phyloP scores from a whole-genome alignment of 2,113 vertebrate genomes.

The Crotalus tigris region DNA sequence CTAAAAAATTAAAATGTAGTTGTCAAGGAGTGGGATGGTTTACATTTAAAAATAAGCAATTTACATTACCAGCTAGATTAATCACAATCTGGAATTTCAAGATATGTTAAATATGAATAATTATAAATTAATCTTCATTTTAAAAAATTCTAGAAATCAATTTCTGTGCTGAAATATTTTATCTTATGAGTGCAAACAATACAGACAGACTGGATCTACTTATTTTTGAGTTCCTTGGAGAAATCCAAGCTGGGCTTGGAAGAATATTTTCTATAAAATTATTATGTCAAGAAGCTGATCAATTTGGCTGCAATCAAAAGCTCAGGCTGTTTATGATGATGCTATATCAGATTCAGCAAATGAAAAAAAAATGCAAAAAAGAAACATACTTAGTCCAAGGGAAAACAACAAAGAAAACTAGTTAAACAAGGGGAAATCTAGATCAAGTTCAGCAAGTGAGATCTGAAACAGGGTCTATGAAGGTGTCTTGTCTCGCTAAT shows the following conservation, averaged over 20 bases:
- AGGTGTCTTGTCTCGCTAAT: background rate
- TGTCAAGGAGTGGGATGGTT: background rate
- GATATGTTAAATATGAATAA: background rate
- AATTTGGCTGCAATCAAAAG: background rate
- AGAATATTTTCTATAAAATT: background rate
- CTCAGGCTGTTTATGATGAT: background rate
- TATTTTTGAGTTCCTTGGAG: background rate
- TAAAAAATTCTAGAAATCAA: background rate
- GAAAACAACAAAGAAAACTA: background rate
- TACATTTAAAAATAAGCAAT: background rate
- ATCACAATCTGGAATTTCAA: background rate
- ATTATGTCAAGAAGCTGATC: background rate
- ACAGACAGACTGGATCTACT: background rate
- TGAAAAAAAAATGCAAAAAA: background rate
- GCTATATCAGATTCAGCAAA: background rate
- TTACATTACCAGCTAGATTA: background rate
- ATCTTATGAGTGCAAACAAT: background rate
- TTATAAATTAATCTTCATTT: background rate
- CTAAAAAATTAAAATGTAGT: background rate
- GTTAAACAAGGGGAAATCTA: background rate
- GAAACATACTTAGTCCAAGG: background rate
- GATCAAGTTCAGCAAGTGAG: background rate
- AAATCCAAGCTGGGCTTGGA: background rate
- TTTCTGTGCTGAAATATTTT: background rate
- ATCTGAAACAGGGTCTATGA: background rate